Base-by-base conservation (phyloP, 2,797 vertebrate genomes). In the Sebastes glaucus region DNA sequence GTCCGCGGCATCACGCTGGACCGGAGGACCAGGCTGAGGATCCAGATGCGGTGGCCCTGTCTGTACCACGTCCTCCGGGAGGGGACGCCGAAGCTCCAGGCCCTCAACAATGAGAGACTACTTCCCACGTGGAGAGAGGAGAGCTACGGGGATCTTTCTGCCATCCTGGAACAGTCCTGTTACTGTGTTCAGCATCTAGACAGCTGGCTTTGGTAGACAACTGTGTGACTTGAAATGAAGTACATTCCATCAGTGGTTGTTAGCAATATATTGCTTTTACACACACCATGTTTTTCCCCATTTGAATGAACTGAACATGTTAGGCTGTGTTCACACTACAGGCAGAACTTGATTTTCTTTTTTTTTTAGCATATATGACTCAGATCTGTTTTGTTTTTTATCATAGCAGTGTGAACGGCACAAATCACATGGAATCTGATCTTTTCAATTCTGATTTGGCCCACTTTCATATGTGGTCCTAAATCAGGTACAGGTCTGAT, bases 141-240 rank as follows among this genome's bases (percentile, higher is more conserved):
- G 35, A 89, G 74, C 65, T 96, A 96, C 20, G 83, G 90, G 30
- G 96, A 97, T 81, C 93, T 97, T 68, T 91, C 93, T 0, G 93
- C 94, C 65, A 96, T 97, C 89, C 83, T 97, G 69, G 90, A 95
- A 56, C 96, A 96, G 89, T 96, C 96, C 75, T 97, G 97, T 84
- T 97, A 96, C 83, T 97, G 97, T 63, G 92, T 96, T 18, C 96
- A 96, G 75, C 97, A 97, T 88, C 91, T 97, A 3, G 96, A 97
- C 87, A 97, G 95, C 72, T 97, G 96, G 96, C 89, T 97, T 2
- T 96, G 96, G 96, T 96, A 92, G 93, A 57, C 60, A 55, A 11
- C 46, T 25, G 27, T 57, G 13, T n/a, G 57, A 53, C 46, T 14
- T 9, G 28, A n/a, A 70, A 35, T 53, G 27, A 79, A 61, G 20